Base-by-base conservation (phyloP, 2,797 vertebrate species). In the Pangasius larnaudii region DNA sequence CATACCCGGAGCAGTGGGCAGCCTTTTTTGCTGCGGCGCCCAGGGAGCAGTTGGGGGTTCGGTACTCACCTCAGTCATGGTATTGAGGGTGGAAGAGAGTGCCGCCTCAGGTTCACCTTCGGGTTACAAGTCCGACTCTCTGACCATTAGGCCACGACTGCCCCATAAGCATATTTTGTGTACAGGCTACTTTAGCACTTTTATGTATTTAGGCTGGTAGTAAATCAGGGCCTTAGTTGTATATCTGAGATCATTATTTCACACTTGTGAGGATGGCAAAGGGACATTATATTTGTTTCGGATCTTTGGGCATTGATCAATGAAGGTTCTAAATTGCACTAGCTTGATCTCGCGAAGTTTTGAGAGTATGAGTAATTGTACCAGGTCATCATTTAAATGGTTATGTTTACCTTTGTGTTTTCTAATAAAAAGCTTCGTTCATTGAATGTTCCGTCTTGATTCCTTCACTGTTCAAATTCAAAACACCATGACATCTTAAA, bases 361-460 rank as follows among this genome's bases (percentile, higher is more conserved):
- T 19, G 33, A 8, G 16, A 71, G 46, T 77, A 84, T 33, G 51
- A 49, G 72, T 79, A 39, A 42, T 72, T 86, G 63, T 81, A 87
- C 63, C 65, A 84, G 79, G 39, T 83, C 33, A 58, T 72, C 53
- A 85, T 85, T 77, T 74, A 84, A 84, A 85, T n/a, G 63, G 19
- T 85, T 71, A 56, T 86, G 82, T 90, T 89, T 61, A 88, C 18
- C 51, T 83, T 78, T 53, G 49, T 72, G 83, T 86, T 91, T 92
- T 83, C 56, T 86, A 88, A 85, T 90, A 88, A 86, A 46, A 72
- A 13, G 59, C 8, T 87, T 87, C 84, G 5, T 79, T 75, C 49
- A 33, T 63, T 79, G 85, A 59, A 39, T 72, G 24, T 67, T 74
- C 19, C 51, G 56, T 84, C 80, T 83, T 71, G 49, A 72, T 46